Conservation (phyloP, 2,888 invertebrate genomes). For the Lingula anatina region DNA sequence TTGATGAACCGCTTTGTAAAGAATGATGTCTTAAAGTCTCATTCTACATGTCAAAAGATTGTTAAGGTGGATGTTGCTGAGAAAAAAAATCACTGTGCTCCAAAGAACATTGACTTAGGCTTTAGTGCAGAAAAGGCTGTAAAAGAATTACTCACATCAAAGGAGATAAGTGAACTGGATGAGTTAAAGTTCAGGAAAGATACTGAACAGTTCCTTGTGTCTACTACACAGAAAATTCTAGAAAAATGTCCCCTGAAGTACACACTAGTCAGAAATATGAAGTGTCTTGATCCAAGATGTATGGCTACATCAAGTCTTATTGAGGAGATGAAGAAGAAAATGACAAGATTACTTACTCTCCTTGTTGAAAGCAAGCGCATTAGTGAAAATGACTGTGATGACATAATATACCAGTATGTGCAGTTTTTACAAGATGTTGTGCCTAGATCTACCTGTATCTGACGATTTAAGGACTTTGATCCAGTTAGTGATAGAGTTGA, state of each 20-base stretch:
- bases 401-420: constrained; percentile 1
- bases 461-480: neutral
- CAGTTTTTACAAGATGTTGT: neutral
- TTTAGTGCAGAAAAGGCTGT: constrained; percentile 4
- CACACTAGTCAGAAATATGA: constrained; percentile 4
- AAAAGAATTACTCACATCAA: constrained; percentile 1
- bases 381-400: constrained; percentile 4
- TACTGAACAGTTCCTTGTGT: constrained; percentile 1
- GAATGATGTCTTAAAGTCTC: neutral
- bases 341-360: constrained; percentile 4
- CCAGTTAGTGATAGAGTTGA: constrained; percentile 3
- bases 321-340: neutral
- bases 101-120: constrained; percentile 6
- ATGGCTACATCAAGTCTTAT: neutral
- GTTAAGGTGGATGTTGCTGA: constrained; percentile 3
- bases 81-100: constrained; percentile 2
- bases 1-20: constrained; percentile 2
- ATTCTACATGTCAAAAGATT: constrained; percentile 1
- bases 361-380: constrained; percentile 1
- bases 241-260: constrained; percentile 8
- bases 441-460: neutral
- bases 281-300: constrained; percentile 1
- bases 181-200: constrained; percentile 4
- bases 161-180: neutral
- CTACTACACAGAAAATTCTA: constrained; percentile 2